phyloP scores from a whole-genome alignment of 1,140 invertebrate species.

The Habropoda laboriosa region DNA sequence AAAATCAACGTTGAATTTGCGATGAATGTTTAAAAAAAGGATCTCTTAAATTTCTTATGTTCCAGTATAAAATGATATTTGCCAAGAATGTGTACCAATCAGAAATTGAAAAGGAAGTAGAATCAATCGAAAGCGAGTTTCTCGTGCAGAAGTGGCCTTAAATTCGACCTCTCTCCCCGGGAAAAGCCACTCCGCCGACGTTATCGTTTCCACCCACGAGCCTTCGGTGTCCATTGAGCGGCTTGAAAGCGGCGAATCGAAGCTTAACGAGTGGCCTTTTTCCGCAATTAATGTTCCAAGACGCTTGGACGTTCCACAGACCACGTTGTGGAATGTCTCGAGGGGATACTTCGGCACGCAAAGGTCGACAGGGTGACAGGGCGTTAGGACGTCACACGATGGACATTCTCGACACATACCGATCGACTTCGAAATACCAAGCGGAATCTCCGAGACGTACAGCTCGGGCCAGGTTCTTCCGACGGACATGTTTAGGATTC shows the following conservation, averaged over 20 bases:
- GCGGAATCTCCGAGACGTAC: conserved; percentile 43
- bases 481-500: conserved; percentile 66
- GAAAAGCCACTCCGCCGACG: neutral
- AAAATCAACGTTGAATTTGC: no score
- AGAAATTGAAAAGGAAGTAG: neutral
- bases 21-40: no score
- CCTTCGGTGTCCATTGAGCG: conserved; percentile 16
- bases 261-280: conserved; percentile 43
- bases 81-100: no score
- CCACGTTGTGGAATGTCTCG: conserved; percentile 52
- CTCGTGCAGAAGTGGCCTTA: neutral
- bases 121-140: neutral
- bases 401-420: conserved; percentile 75
- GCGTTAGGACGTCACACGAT: conserved; percentile 73
- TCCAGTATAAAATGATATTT: no score
- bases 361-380: conserved; percentile 68
- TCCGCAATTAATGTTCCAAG: conserved; percentile 47
- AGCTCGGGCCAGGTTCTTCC: conserved; percentile 47
- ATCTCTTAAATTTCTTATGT: no score
- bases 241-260: conserved; percentile 15
- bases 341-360: conserved; percentile 59
- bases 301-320: conserved; percentile 32
- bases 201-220: conserved; percentile 15
- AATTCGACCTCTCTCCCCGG: conserved; percentile 1
- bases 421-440: conserved; percentile 61